phyloP scores from a whole-genome alignment of 2,797 vertebrate species.

The Telmatherina bonti region DNA sequence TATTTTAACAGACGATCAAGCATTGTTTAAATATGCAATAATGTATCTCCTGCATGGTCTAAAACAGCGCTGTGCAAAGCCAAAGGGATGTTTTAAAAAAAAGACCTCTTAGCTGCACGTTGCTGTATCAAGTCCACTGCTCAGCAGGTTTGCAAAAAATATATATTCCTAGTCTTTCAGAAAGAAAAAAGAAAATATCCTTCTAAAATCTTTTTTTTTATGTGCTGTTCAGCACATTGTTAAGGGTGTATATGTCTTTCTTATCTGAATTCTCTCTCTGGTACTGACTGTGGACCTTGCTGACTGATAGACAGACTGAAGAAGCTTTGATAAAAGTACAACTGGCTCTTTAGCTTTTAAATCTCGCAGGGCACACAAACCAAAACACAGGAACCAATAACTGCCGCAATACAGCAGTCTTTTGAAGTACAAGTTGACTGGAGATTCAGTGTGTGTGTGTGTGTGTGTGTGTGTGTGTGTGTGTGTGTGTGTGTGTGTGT shows the following conservation, averaged over 20 bases:
- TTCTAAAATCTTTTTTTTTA: conserved; percentile 40
- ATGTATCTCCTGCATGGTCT: conserved; percentile 34
- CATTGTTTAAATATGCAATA: conserved; percentile 55
- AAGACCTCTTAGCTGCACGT: conserved; percentile 6
- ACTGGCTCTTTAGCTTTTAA: conserved; percentile 70
- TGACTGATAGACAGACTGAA: conserved; percentile 62
- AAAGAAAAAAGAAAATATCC: conserved; percentile 21
- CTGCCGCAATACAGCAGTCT: conserved; percentile 52
- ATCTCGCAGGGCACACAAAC: conserved; percentile 69
- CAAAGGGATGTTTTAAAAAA: neutral
- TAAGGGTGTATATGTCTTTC: conserved; percentile 38
- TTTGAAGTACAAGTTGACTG: conserved; percentile 67
- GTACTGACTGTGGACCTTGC: conserved; percentile 53
- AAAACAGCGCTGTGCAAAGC: conserved; percentile 30
- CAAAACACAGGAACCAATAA: conserved; percentile 75
- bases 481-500: conserved; percentile 7
- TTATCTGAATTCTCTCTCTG: conserved; percentile 50
- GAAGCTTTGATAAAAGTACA: conserved; percentile 74
- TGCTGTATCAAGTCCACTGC: conserved; percentile 18
- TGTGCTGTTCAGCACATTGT: conserved; percentile 36
- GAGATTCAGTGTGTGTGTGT: conserved; percentile 20
- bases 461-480: conserved; percentile 11
- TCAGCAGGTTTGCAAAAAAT: conserved; percentile 29
- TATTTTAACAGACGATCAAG: conserved; percentile 44
- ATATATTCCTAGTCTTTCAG: conserved; percentile 23